A percentile compares a stretch with the other conserved stretches of the same genome.
These are phyloP conservation scores for Noctua fimbriata DNA, from an alignment of 2,888 invertebrate genomes.

Conservation along the genomic window DNA sequence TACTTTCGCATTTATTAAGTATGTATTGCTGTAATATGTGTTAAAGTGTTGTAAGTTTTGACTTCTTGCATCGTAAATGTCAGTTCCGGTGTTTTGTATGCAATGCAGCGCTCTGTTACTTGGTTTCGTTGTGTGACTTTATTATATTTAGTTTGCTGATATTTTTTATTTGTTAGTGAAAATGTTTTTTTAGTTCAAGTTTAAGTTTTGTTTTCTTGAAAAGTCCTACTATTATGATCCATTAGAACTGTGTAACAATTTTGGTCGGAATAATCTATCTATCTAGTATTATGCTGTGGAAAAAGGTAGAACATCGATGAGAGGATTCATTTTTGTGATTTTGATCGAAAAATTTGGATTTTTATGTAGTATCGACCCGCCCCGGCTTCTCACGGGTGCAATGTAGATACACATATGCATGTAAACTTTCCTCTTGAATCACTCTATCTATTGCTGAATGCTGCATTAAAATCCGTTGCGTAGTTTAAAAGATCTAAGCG, in stretches of 20 bases:
- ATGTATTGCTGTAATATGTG: conserved; percentile 44
- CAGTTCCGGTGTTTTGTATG: conserved; percentile 60
- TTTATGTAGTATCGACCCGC: no score
- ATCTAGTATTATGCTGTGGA: no score
- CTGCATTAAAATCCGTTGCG: no score
- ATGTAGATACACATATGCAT: no score
- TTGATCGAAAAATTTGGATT: no score
- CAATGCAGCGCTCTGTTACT: conserved; percentile 16
- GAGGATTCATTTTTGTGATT: not conserved
- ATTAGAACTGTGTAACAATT: not conserved
- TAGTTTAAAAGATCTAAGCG: no score
- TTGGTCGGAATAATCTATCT: no score
- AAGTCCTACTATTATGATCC: not conserved
- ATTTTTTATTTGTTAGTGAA: not conserved
- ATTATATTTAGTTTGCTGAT: not conserved
- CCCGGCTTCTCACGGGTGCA: no score
- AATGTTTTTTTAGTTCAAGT: not conserved
- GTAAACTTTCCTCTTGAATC: no score
- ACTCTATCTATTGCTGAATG: no score
- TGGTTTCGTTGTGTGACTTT: conserved; percentile 13
- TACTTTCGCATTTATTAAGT: not conserved
- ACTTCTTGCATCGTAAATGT: conserved; percentile 45
- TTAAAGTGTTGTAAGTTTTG: conserved; percentile 55
- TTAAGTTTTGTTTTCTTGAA: not conserved
- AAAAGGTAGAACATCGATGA: no score